These are phyloP conservation scores for Samia ricini DNA, from an alignment of 1,140 invertebrate species.

Conservation along the genomic window DNA sequence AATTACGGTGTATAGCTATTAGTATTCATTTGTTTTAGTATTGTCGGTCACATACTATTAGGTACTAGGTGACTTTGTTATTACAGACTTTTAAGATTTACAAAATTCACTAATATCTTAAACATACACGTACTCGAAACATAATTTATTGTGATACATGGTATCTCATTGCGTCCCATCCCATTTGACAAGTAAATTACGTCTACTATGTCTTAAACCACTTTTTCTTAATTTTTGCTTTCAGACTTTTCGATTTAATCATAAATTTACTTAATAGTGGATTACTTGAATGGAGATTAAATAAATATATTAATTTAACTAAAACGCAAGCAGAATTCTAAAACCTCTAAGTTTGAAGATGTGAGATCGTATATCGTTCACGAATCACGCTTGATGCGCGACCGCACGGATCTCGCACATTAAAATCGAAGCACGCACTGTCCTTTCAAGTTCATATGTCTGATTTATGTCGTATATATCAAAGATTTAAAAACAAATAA, in stretches of 20 bases:
- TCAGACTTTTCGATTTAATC: neutral
- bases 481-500: constrained; percentile 2
- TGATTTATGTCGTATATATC: constrained; percentile 7
- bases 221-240: neutral
- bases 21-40: too few relatives aligned
- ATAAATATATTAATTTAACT: neutral
- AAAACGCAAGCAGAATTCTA: neutral
- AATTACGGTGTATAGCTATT: too few relatives aligned
- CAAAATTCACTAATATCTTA: too few relatives aligned
- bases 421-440: neutral
- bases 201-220: too few relatives aligned
- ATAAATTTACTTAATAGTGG: neutral
- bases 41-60: too few relatives aligned
- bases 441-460: neutral
- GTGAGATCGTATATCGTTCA: neutral
- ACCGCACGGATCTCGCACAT: neutral
- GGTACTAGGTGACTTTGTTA: too few relatives aligned
- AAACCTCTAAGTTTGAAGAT: neutral
- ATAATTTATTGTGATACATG: too few relatives aligned
- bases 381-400: neutral
- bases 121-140: too few relatives aligned
- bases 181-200: too few relatives aligned
- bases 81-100: too few relatives aligned
- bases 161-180: too few relatives aligned
- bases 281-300: neutral